phyloP scores from a whole-genome alignment of 2,113 vertebrate genomes.

The Syngnathus floridae region DNA sequence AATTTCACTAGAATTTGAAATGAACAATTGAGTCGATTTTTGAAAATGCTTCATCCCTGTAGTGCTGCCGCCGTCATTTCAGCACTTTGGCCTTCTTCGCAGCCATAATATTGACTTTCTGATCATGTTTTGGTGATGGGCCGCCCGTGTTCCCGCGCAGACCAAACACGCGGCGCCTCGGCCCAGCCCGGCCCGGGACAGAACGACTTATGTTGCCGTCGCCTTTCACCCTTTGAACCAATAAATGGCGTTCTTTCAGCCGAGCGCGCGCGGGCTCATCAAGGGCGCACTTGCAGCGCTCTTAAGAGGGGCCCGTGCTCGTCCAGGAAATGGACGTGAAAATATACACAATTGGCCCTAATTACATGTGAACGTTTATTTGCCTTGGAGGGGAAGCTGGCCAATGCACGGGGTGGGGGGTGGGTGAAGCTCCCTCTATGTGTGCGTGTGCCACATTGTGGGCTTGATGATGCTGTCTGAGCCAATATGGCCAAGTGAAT shows the following conservation, averaged over 20 bases:
- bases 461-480: conserved; percentile 69
- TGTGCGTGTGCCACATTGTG: conserved; percentile 49
- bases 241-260: conserved; percentile 62
- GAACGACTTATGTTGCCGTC: conserved; percentile 54
- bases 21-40: too few relatives aligned
- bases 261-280: conserved; percentile 40
- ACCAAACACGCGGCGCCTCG: conserved; percentile 38
- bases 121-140: conserved; percentile 66
- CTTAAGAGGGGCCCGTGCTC: conserved; percentile 48
- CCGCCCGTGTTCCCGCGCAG: conserved; percentile 30
- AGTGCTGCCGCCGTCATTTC: conserved; percentile 28
- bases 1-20: too few relatives aligned
- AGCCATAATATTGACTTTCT: conserved; percentile 66
- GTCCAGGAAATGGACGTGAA: conserved; percentile 62
- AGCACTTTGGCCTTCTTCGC: conserved; percentile 48
- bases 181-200: conserved; percentile 30
- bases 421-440: conserved; percentile 18
- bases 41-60: too few relatives aligned
- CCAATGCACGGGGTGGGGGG: conserved; percentile 15
- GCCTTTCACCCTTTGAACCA: conserved; percentile 59
- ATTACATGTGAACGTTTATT: conserved; percentile 74
- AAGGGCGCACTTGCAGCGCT: conserved; percentile 39
- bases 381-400: conserved; percentile 65
- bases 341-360: conserved; percentile 73
- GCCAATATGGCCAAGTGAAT: conserved; percentile 69